These are phyloP conservation scores for Rambutsinella grinnellia DNA, from an alignment of 2,888 invertebrate genomes.

Conservation along the genomic window DNA sequence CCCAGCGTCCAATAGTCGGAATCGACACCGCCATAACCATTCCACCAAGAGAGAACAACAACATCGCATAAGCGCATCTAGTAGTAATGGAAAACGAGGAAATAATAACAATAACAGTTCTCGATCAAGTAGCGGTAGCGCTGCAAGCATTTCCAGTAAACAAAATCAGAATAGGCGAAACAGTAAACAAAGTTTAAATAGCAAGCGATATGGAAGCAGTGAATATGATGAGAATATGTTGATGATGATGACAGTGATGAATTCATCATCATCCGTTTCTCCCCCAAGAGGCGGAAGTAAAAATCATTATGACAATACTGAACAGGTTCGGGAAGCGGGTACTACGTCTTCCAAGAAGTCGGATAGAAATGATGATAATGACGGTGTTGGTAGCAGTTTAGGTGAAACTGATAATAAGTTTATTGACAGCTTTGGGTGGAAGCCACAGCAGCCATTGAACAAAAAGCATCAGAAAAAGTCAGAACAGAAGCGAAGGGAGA, in stretches of 20 bases:
- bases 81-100: conserved; percentile 22
- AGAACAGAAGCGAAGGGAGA: conserved; percentile 21
- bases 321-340: conserved; percentile 1
- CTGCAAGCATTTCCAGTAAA: conserved; percentile 21
- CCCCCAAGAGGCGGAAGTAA: conserved; percentile 3
- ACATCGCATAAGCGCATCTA: conserved; percentile 11
- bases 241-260: conserved; percentile 36
- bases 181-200: conserved; percentile 29
- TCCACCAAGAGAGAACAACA: conserved; percentile 6
- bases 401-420: not conserved
- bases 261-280: conserved; percentile 15
- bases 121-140: conserved; percentile 37
- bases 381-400: not conserved
- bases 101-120: conserved; percentile 36
- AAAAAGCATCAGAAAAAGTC: conserved; percentile 34
- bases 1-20: conserved; percentile 7
- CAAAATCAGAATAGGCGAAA: conserved; percentile 2
- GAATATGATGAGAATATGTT: conserved; percentile 27
- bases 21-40: conserved; percentile 8
- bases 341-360: conserved; percentile 28
- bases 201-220: conserved; percentile 19
- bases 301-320: conserved; percentile 32
- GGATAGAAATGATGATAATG: conserved; percentile 9
- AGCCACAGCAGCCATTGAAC: conserved; percentile 2
- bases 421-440: conserved; percentile 36